Evolutionary conservation across 2,797 vertebrate genomes (phyloP).

Genomic region (Poeciliopsis presidionis): DNA sequence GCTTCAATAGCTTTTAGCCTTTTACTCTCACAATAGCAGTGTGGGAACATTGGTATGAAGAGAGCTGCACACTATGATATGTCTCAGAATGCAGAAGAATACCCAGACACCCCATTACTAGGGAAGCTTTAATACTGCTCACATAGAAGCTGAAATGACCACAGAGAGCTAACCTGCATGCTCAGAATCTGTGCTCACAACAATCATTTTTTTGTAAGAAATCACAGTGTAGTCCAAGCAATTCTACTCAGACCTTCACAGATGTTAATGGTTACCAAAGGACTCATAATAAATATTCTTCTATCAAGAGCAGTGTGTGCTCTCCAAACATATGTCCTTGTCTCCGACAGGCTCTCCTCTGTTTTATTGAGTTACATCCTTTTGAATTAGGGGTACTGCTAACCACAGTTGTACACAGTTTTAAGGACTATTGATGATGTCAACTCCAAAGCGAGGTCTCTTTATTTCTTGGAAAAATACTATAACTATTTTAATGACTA

Average conservation of each 20-base stretch:
- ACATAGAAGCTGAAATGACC: neutral
- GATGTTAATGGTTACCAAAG: neutral
- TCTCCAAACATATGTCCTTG: neutral
- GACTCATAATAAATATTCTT: neutral
- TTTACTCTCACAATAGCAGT: constrained; percentile 42
- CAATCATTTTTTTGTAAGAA: neutral
- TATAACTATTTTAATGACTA: too few species aligned
- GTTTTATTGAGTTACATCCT: neutral
- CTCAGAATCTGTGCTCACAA: neutral
- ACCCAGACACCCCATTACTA: neutral
- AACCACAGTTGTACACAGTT: neutral
- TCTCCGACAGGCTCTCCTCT: neutral
- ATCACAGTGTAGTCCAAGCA: neutral
- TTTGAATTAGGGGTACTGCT: neutral
- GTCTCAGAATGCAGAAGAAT: neutral
- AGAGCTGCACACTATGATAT: constrained; percentile 12
- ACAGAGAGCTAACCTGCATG: neutral
- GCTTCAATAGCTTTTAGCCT: constrained; percentile 58
- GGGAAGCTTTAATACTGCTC: neutral
- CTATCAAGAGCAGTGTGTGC: neutral
- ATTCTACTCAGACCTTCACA: neutral
- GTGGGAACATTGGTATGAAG: constrained; percentile 32
- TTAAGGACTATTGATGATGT: neutral
- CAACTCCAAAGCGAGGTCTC: neutral
- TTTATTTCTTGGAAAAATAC: neutral